Evolutionary conservation across 2,888 invertebrate genomes (phyloP).

Genomic region (Cylindroiulus punctatus): DNA sequence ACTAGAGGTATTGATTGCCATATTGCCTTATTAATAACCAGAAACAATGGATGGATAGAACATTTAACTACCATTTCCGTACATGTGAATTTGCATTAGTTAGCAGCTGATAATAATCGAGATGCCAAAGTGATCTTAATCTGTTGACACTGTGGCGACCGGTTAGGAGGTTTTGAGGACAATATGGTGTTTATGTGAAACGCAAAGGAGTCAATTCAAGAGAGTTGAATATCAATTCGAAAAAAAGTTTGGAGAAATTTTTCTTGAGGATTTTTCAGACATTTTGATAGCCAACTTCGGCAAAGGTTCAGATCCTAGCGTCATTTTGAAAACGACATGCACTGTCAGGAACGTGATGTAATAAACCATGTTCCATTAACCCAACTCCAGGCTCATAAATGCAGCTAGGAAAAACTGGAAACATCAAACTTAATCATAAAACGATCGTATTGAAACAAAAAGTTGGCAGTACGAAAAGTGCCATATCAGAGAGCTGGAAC

Average conservation of each 20-base stretch:
- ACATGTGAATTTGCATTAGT: not conserved
- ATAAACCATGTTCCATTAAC: not conserved
- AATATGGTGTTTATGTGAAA: not conserved
- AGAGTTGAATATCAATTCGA: too few relatives aligned
- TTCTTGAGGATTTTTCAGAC: too few relatives aligned
- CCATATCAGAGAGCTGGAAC: not conserved
- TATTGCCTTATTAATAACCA: not conserved
- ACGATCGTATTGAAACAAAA: not conserved
- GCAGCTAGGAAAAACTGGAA: not conserved
- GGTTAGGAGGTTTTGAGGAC: not conserved
- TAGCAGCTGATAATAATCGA: not conserved
- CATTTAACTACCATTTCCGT: too few relatives aligned
- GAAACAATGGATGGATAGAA: not conserved
- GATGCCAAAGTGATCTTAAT: not conserved
- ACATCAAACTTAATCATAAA: not conserved
- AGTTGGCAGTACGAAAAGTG: not conserved
- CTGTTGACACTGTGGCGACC: not conserved
- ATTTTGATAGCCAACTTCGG: too few relatives aligned
- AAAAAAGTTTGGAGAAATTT: too few relatives aligned
- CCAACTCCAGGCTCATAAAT: not conserved
- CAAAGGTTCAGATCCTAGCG: too few relatives aligned
- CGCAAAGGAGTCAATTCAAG: too few relatives aligned
- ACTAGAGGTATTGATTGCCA: too few relatives aligned
- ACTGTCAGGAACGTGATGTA: too few relatives aligned
- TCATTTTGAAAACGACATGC: too few relatives aligned